Percentiles rank a stretch among this genome's conserved stretches.
Evolutionary conservation across 2,113 vertebrate genomes (phyloP).

Genomic region (Dipodomys stephensi): DNA sequence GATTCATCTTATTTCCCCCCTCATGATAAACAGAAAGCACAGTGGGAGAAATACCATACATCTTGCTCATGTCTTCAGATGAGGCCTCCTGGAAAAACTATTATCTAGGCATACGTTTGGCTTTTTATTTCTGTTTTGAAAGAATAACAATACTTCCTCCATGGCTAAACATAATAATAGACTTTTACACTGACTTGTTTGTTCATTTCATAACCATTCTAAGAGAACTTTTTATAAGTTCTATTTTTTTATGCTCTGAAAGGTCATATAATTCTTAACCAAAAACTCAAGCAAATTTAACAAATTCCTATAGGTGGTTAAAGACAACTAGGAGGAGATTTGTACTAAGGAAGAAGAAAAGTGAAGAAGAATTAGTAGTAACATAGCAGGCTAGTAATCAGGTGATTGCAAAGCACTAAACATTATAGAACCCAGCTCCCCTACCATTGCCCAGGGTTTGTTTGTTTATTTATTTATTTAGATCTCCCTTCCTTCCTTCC

Average conservation of each 20-base stretch:
- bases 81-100: neutral
- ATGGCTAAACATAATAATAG: neutral
- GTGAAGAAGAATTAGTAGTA: neutral
- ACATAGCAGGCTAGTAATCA: neutral
- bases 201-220: neutral
- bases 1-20: neutral
- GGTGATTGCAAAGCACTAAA: neutral
- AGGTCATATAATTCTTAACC: neutral
- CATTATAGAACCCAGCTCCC: neutral
- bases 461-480: too few species aligned
- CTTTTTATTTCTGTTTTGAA: neutral
- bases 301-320: neutral
- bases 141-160: neutral
- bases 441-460: neutral
- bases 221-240: neutral
- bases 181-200: neutral
- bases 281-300: neutral
- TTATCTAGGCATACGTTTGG: neutral
- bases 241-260: constrained; percentile 8
- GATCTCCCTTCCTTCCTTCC: too few species aligned
- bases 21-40: neutral
- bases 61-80: neutral
- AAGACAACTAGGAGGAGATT: neutral
- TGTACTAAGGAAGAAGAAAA: neutral
- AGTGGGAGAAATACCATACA: neutral